Base-by-base conservation (phyloP, 2,113 vertebrate genomes). In the Dasyprocta punctata region DNA sequence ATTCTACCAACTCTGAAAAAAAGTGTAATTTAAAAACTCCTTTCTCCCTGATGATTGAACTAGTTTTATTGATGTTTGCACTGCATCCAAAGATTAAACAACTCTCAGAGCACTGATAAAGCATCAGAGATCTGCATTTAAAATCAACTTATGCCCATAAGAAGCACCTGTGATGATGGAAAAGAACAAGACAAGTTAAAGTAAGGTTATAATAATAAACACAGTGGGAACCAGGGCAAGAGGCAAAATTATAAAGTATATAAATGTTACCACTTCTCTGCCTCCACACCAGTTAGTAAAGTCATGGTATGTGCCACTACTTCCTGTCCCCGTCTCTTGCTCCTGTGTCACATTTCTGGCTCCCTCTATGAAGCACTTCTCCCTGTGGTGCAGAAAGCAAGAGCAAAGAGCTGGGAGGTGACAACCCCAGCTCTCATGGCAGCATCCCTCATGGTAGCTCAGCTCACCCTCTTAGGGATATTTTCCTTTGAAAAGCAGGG, bases 1-100 rank as follows among this genome's bases (percentile, higher is more conserved):
- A 60, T 92, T 86, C 56, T 80, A 38, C 38, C 44, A 61, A 86
- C 90, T 96, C 84, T 44, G 14, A 69, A 58, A 92, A 95, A 86
- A 8, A 30, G 5, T 60, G 6, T 89, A 67, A 67, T 81, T 92
- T 94, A 67, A 90, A 93, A 95, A 71, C 30, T 92, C 58, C 14
- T 82, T 89, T 92, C 60, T 88, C 41, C 20, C 26, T 77, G 56
- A 38, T 49, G 61, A 77, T 82, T 81, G 14, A 77, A 78, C 63
- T 81, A 22, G 71, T 86, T 91, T 85, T 86, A 85, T 80, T 80
- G 41, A 86, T 47, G 14, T 92, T 97, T 96, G 36, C 0, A 28
- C n/a, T 96, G 94, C 36, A 95, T 85, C 11, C 16, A 30, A 83
- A 90, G 67, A 96, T 82, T 88, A 92, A 96, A 88, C 69, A 96